phyloP scores from a whole-genome alignment of 1,140 invertebrate genomes.

The Drosophila melanica region DNA sequence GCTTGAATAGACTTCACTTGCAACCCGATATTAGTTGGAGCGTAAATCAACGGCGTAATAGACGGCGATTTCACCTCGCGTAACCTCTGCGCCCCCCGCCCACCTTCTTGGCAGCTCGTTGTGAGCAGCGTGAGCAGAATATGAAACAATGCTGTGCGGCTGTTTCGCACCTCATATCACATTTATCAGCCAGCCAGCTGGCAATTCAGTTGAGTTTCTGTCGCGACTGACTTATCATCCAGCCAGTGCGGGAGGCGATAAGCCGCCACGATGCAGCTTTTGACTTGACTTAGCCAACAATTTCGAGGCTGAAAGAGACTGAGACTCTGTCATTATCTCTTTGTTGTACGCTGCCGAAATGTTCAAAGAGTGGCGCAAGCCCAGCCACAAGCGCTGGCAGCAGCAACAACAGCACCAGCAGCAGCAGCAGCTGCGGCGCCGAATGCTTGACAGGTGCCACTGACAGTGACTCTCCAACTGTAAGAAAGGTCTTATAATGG shows the following conservation, averaged over 20 bases:
- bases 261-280: conserved; percentile 55
- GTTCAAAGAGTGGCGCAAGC: conserved; percentile 65
- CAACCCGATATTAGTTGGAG: conserved; percentile 10
- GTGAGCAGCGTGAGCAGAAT: conserved; percentile 58
- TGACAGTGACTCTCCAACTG: conserved; percentile 14
- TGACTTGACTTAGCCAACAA: conserved; percentile 25
- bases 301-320: background rate
- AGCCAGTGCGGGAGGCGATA: conserved; percentile 48
- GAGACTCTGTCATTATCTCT: background rate
- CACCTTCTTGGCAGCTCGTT: conserved; percentile 5
- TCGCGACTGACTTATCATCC: conserved; percentile 59
- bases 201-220: conserved; percentile 62
- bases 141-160: conserved; percentile 45
- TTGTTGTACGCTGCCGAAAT: conserved; percentile 23
- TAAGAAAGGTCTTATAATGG: background rate
- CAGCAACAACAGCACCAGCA: conserved; percentile 36
- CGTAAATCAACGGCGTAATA: conserved; percentile 32
- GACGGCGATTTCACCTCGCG: conserved; percentile 30
- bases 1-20: conserved; percentile 15
- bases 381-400: conserved; percentile 59
- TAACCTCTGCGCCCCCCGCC: conserved; percentile 5
- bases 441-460: conserved; percentile 53
- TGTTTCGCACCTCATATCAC: conserved; percentile 62
- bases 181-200: conserved; percentile 57
- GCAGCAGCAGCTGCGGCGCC: conserved; percentile 9